phyloP scores from a whole-genome alignment of 2,888 invertebrate species.

The Papilio protenor region DNA sequence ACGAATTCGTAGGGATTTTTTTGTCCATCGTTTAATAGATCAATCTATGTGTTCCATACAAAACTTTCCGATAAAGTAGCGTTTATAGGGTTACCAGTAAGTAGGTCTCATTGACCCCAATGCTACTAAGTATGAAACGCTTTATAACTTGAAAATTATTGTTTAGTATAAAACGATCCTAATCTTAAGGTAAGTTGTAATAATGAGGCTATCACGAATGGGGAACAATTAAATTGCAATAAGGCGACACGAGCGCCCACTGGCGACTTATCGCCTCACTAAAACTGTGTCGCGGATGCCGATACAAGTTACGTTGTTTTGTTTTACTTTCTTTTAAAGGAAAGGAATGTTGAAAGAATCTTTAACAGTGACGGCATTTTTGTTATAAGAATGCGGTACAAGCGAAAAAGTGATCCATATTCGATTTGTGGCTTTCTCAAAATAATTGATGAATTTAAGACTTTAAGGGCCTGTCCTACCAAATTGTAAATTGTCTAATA shows the following conservation, averaged over 20 bases:
- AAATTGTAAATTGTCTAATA: too few relatives aligned
- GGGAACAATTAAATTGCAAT: slow-evolving; percentile 29
- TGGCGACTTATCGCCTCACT: slow-evolving; percentile 20
- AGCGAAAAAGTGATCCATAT: not conserved
- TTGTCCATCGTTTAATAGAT: too few relatives aligned
- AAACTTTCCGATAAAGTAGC: not conserved
- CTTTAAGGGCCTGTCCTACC: too few relatives aligned
- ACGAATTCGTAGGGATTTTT: too few relatives aligned
- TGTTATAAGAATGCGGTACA: not conserved
- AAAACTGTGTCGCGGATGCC: slow-evolving; percentile 8
- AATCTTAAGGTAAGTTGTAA: slow-evolving; percentile 6
- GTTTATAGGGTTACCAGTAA: not conserved
- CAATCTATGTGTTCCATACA: too few relatives aligned
- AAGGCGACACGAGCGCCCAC: slow-evolving; percentile 13
- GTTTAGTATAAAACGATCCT: not conserved
- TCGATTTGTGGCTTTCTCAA: not conserved
- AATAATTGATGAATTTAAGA: too few relatives aligned
- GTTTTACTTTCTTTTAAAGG: slow-evolving; percentile 20
- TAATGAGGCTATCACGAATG: slow-evolving; percentile 32
- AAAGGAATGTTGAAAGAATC: slow-evolving; percentile 6
- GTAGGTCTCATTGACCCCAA: not conserved
- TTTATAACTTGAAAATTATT: not conserved
- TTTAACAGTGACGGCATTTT: not conserved
- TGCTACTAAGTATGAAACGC: not conserved
- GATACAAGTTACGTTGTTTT: slow-evolving; percentile 6